Conservation (phyloP, 2,888 invertebrate genomes). For the Erebia ligea region DNA sequence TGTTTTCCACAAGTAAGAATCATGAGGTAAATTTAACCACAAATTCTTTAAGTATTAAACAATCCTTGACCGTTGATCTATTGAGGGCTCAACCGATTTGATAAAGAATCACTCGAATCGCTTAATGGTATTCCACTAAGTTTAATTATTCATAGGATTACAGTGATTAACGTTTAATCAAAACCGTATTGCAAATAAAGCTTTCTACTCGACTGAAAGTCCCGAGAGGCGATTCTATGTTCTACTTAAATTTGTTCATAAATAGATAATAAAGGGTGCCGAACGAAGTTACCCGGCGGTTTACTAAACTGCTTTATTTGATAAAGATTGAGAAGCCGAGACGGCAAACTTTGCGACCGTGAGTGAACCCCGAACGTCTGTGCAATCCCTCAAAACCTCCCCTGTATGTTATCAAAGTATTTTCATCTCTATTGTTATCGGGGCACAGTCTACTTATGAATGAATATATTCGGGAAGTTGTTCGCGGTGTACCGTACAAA, state of each 20-base stretch:
- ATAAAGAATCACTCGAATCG: too few species aligned
- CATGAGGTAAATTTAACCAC: too few species aligned
- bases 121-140: too few species aligned
- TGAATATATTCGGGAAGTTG: conserved; percentile 10
- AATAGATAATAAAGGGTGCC: conserved; percentile 70
- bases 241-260: conserved; percentile 71
- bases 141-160: background rate
- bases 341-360: conserved; percentile 41
- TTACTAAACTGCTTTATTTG: conserved; percentile 71
- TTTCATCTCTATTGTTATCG: conserved; percentile 19
- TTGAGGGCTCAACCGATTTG: too few species aligned
- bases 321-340: conserved; percentile 64
- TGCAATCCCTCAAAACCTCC: conserved; percentile 23
- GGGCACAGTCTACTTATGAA: conserved; percentile 20
- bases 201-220: conserved; percentile 12
- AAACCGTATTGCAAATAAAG: conserved; percentile 17
- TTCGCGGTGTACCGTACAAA: conserved; percentile 28
- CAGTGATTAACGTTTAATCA: conserved; percentile 17
- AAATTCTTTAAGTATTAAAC: too few species aligned
- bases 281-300: conserved; percentile 56
- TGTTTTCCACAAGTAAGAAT: too few species aligned
- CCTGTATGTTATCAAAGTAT: conserved; percentile 15
- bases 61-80: too few species aligned
- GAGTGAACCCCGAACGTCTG: conserved; percentile 30
- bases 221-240: conserved; percentile 43